A percentile compares a stretch with the other conserved stretches of the same genome.
Conservation (phyloP, 2,113 vertebrate species). For the Gopherus evgoodei region DNA sequence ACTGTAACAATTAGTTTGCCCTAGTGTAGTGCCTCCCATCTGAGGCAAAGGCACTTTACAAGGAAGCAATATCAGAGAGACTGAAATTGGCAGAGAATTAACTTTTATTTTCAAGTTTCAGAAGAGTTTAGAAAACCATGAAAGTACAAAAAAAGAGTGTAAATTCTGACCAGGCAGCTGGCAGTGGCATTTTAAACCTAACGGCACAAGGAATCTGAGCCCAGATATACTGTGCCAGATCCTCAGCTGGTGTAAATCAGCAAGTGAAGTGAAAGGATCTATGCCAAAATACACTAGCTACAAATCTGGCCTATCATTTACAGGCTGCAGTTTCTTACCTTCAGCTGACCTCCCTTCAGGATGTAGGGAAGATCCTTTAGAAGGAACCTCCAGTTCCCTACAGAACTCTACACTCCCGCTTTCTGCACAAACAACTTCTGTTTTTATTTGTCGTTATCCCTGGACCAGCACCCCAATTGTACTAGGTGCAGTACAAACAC, state of each 20-base stretch:
- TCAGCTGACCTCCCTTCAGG: not conserved
- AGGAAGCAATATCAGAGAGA: not conserved
- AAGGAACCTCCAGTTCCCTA: not conserved
- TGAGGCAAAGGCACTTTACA: not conserved
- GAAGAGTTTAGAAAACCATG: not conserved
- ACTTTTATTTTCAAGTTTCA: constrained; percentile 30
- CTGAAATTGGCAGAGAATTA: not conserved
- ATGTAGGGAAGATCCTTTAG: not conserved
- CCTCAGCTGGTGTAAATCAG: not conserved
- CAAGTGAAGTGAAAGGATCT: not conserved
- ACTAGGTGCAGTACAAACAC: not conserved
- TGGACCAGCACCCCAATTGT: not conserved
- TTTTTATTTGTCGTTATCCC: not conserved
- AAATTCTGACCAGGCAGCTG: not conserved
- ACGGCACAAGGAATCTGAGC: not conserved
- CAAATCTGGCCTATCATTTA: not conserved
- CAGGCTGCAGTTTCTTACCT: not conserved
- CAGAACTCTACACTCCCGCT: not conserved
- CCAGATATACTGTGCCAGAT: not conserved
- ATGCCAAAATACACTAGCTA: not conserved
- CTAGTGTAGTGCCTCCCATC: not conserved
- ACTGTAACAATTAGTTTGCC: not conserved
- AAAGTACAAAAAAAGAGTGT: not conserved
- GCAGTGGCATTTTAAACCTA: not conserved
- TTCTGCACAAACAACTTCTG: not conserved